phyloP scores from a whole-genome alignment of 2,113 vertebrate species.

The Cercopithecus mona region DNA sequence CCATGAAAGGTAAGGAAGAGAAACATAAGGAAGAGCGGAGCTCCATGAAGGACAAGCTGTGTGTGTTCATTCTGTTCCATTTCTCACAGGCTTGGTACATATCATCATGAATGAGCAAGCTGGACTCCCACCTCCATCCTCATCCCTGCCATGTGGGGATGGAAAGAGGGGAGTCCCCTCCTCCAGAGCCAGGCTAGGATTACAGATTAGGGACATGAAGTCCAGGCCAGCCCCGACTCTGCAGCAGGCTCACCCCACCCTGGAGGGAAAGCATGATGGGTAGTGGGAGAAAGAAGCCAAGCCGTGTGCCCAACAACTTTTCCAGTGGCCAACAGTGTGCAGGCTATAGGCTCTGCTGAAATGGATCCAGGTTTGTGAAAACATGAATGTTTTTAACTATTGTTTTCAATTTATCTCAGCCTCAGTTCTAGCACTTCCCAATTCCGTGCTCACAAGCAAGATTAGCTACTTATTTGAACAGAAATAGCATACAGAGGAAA shows the following conservation, averaged over 20 bases:
- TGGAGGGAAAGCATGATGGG: background rate
- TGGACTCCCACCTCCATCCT: background rate
- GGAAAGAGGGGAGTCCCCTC: background rate
- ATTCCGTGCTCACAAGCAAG: background rate
- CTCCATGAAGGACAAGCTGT: background rate
- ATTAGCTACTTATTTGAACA: background rate
- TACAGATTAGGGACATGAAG: background rate
- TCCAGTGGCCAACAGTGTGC: accelerated
- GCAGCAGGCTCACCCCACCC: no score
- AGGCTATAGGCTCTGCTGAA: background rate
- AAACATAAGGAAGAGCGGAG: background rate
- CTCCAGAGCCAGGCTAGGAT: background rate
- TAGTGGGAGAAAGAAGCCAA: background rate
- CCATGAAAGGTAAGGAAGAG: no score
- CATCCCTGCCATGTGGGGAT: background rate
- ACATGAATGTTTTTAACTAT: background rate
- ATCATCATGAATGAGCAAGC: background rate
- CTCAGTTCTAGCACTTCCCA: background rate
- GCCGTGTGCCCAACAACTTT: background rate
- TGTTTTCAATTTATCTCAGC: background rate
- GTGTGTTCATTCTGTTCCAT: accelerated
- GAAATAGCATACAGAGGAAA: background rate
- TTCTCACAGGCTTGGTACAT: background rate
- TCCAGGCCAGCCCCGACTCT: background rate
- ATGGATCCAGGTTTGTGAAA: background rate